Percentiles rank a stretch among this genome's conserved stretches.
Evolutionary conservation across 2,888 invertebrate genomes (phyloP).

Genomic region (Tachina lurida): DNA sequence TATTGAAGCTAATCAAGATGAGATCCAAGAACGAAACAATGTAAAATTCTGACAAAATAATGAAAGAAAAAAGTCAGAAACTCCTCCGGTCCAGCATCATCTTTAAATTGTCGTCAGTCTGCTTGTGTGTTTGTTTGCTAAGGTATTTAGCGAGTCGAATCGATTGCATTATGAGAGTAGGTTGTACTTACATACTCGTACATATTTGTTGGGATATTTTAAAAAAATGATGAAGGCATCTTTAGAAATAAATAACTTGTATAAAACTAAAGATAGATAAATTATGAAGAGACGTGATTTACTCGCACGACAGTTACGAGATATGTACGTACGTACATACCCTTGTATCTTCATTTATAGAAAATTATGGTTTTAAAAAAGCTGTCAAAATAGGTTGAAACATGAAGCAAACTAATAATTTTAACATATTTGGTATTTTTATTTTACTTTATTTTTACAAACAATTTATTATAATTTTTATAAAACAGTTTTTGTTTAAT

Average conservation of each 20-base stretch:
- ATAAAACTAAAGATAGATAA: constrained; percentile 52
- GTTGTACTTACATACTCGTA: constrained; percentile 1
- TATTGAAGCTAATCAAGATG: constrained; percentile 25
- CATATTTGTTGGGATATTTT: constrained; percentile 32
- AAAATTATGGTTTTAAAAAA: constrained; percentile 37
- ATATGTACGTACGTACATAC: too few species aligned
- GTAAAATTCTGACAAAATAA: constrained; percentile 15
- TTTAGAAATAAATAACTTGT: constrained; percentile 20
- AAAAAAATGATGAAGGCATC: constrained; percentile 58
- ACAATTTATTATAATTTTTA: not conserved
- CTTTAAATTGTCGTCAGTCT: constrained; percentile 22
- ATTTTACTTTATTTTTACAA: not conserved
- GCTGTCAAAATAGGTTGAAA: constrained; percentile 63
- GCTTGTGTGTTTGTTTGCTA: constrained; percentile 32
- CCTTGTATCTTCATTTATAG: constrained; percentile 36
- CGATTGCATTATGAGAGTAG: constrained; percentile 28
- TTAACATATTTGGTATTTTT: not conserved
- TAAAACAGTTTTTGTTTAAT: too few species aligned
- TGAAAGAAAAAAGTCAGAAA: constrained; percentile 26
- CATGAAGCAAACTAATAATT: constrained; percentile 46
- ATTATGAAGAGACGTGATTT: constrained; percentile 65
- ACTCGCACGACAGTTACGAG: constrained; percentile 40
- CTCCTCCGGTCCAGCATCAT: constrained; percentile 32
- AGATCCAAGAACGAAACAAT: constrained; percentile 24
- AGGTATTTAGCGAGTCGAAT: constrained; percentile 51